Evolutionary conservation across 2,113 vertebrate species (phyloP).

Genomic region (Microcebus murinus): DNA sequence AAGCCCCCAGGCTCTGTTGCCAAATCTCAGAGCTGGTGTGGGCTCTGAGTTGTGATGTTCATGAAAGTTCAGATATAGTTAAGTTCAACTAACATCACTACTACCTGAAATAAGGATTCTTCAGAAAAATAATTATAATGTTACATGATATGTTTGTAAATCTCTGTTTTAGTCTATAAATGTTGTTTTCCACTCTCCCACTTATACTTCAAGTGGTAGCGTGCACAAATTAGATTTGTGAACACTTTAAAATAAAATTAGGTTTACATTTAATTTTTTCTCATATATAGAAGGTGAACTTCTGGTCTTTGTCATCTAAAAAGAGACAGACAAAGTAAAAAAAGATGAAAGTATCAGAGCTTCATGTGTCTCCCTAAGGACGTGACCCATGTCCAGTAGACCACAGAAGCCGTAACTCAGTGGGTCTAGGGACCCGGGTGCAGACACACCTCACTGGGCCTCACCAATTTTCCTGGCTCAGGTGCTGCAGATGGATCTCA

Average conservation of each 20-base stretch:
- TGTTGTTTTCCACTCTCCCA: neutral
- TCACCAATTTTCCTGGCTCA: neutral
- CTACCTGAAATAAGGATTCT: neutral
- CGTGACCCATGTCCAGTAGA: neutral
- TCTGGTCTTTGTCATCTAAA: constrained; percentile 4
- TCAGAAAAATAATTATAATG: neutral
- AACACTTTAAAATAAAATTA: neutral
- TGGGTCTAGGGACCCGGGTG: rapidly evolving
- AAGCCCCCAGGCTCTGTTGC: neutral
- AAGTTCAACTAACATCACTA: neutral
- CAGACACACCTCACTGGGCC: rapidly evolving
- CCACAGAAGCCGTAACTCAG: neutral
- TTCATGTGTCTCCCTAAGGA: neutral
- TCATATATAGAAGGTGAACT: neutral
- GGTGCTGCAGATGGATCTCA: neutral
- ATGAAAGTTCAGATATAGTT: neutral
- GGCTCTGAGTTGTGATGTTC: neutral
- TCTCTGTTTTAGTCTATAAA: neutral
- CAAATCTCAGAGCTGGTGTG: neutral
- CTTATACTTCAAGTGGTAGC: neutral
- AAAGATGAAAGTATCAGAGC: neutral
- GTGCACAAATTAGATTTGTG: neutral
- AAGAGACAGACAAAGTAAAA: neutral
- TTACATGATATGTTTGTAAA: neutral
- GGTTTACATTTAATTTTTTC: constrained; percentile 14